Base-by-base conservation (phyloP, 2,113 vertebrate genomes). In the Nerophis lumbriciformis region DNA sequence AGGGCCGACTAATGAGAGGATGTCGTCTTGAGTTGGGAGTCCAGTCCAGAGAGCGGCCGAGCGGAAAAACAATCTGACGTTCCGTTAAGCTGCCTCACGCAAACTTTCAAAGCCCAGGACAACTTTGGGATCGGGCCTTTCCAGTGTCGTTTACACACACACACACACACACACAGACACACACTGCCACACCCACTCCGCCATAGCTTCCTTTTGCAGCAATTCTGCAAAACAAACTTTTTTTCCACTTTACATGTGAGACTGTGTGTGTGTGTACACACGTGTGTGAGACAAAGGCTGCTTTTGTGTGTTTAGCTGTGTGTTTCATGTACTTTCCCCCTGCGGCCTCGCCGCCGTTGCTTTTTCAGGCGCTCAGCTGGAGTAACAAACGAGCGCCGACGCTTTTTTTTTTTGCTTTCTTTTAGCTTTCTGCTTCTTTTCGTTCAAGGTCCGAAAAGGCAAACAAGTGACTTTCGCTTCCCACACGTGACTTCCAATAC, bases 1-100 rank as follows among this genome's bases (percentile, higher is more conserved):
- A 87, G 85, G 87, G 70, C 78, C 81, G 85, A 87, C 90, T 91
- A 91, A 91, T 90, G 90, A 91, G 90, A 86, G 83, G 78, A 90
- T 85, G 89, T 90, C 88, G 83, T 87, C 85, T 90, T 77, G 68
- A 84, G 84, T 90, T 91, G 88, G 85, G 82, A 70, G 85, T 85
- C 71, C 65, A 86, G 85, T 85, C 85, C 84, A 75, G 78, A 75
- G 72, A 72, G 81, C 88, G 83, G 80, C 68, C 59, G 80, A 83
- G 87, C 83, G 82, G 80, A 88, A 87, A 85, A 85, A 87, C 79
- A 82, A 81, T 71, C 79, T 73, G 71, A 72, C 76, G 82, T 87
- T 82, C 84, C 71, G 82, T 85, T 89, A 82, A 85, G 83, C 78
- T 71, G 83, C 89, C 87, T 88, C 87, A 90, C 85, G 87, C 85